Evolutionary conservation across 2,797 vertebrate species (phyloP).

Genomic region (Enteromius paludinosus): DNA sequence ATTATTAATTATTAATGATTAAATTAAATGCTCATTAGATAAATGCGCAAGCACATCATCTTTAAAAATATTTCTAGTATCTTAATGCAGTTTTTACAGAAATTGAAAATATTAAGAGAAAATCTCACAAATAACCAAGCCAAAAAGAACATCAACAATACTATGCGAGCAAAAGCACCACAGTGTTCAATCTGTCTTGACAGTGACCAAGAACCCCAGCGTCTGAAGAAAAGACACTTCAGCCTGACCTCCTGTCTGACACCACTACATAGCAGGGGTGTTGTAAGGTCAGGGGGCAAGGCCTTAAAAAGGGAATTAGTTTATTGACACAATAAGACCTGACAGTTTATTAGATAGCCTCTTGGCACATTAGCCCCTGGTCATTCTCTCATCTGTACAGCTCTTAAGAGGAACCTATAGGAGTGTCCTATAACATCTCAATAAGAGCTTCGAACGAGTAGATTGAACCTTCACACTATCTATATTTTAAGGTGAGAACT

Average conservation of each 20-base stretch:
- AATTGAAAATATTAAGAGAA: not conserved
- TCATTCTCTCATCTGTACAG: conserved; percentile 71
- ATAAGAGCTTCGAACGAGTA: conserved; percentile 65
- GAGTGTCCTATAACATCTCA: conserved; percentile 69
- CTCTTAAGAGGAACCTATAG: conserved; percentile 72
- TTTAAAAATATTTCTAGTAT: not conserved
- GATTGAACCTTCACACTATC: conserved; percentile 70
- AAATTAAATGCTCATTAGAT: not conserved
- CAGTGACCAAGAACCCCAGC: conserved; percentile 22
- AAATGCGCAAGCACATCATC: not conserved
- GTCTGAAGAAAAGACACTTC: conserved; percentile 40
- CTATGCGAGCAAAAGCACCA: not conserved
- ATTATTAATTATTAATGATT: no score
- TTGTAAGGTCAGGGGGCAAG: conserved; percentile 79
- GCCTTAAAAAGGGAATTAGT: conserved; percentile 81
- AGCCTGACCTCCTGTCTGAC: conserved; percentile 75
- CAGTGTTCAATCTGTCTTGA: not conserved
- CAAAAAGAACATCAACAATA: not conserved
- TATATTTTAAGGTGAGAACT: conserved; percentile 55
- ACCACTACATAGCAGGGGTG: conserved; percentile 67
- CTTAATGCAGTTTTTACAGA: not conserved
- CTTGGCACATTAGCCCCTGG: conserved; percentile 75
- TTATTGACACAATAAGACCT: conserved; percentile 84
- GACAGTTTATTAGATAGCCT: conserved; percentile 84
- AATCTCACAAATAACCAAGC: not conserved